Evolutionary conservation across 2,888 invertebrate genomes (phyloP).

Genomic region (Tenthredo notha): DNA sequence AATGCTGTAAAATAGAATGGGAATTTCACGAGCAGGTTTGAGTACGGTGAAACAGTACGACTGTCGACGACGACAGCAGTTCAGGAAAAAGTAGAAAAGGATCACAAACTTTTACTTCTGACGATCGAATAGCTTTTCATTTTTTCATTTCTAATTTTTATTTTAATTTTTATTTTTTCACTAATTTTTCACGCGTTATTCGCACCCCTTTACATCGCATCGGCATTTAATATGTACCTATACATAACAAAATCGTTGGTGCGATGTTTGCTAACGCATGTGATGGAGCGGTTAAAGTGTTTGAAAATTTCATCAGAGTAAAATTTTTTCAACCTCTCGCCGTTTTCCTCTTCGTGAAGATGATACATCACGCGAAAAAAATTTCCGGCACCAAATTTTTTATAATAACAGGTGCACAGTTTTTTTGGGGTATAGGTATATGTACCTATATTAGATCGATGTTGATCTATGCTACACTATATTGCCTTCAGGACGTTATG

Average conservation of each 20-base stretch:
- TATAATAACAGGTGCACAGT: neutral
- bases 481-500: neutral
- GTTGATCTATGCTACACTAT: neutral
- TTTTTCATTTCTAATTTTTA: neutral
- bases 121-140: neutral
- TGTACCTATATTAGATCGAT: no score
- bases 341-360: neutral
- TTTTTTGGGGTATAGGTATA: no score
- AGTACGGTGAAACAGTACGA: neutral
- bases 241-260: neutral
- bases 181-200: neutral
- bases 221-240: neutral
- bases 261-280: neutral
- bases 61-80: neutral
- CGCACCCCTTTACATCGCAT: neutral
- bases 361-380: constrained; percentile 1
- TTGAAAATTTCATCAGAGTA: constrained; percentile 15
- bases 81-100: neutral
- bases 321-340: neutral
- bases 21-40: neutral
- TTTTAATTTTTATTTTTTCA: neutral
- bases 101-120: neutral
- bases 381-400: neutral
- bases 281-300: constrained; percentile 12
- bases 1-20: neutral